Percentiles rank a stretch among this genome's conserved stretches.
phyloP scores from a whole-genome alignment of 2,888 invertebrate genomes.

The Cosmorhoe ocellata region DNA sequence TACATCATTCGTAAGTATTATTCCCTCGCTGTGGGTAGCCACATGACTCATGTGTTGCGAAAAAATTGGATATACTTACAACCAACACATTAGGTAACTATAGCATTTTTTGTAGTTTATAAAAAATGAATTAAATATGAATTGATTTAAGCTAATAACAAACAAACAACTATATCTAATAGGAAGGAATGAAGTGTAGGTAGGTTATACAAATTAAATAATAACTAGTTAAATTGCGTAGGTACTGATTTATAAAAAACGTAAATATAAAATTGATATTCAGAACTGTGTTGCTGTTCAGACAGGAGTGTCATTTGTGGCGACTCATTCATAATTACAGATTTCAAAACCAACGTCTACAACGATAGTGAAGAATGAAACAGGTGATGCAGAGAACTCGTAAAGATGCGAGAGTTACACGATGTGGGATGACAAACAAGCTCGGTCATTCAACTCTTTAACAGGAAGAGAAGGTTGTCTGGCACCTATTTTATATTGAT shows the following conservation, averaged over 20 bases:
- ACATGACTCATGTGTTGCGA: conserved; percentile 43
- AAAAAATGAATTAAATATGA: no score
- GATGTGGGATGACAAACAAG: conserved; percentile 66
- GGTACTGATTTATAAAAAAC: no score
- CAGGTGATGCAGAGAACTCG: conserved; percentile 62
- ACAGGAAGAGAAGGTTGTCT: conserved; percentile 43
- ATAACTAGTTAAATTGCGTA: no score
- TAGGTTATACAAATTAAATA: no score
- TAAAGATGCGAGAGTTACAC: conserved; percentile 48
- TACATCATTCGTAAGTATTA: conserved; percentile 57
- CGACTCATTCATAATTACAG: conserved; percentile 66
- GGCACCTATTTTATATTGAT: conserved; percentile 6
- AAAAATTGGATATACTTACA: conserved; percentile 34
- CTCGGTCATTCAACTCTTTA: conserved; percentile 59
- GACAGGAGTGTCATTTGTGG: no score
- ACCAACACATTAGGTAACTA: no score
- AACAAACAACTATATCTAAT: no score
- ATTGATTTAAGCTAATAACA: no score
- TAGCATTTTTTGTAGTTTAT: no score
- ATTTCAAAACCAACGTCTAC: conserved; percentile 52
- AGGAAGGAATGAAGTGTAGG: no score
- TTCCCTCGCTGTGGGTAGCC: conserved; percentile 41
- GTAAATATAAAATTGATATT: no score
- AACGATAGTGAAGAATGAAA: conserved; percentile 69
- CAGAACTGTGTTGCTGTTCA: no score